Evolutionary conservation across 2,113 vertebrate genomes (phyloP), one percentile per base, ranked within the genome.

Genomic region (Haemorhous mexicanus): DNA sequence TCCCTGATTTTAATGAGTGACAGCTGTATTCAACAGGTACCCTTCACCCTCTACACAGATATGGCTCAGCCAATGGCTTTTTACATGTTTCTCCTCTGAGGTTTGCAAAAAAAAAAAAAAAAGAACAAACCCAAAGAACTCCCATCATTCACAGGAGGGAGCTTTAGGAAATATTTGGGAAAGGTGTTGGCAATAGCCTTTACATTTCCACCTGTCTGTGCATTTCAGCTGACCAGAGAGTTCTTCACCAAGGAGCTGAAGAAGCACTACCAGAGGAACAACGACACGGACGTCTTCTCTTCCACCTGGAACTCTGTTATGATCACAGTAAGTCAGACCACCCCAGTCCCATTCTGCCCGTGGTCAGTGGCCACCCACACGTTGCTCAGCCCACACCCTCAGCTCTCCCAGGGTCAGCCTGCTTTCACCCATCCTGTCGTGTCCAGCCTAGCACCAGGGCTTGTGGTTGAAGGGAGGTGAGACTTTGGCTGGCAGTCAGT

Each of bases 251-350:
- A 98, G 94, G 99, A 99, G 80, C 97, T 99, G 88, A 98, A 98
- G 94, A 98, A 98, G 32, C 98, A 99, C 94, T 99, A 99, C 92
- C 98, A 98, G 75, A 98, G 99, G 80, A 98, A 97, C 91, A 99
- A 99, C 0, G 98, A 98, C 96, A 98, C 98, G 0, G 98, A 99
- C 0, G 96, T 98, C 96, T 99, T 99, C 89, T 98, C 98, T 2
- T 97, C 98, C 93, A 99, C 98, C 22, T 99, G 99, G 99, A 99
- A 99, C 92, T 98, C 98, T 4, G 98, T 99, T 91, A 99, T 99
- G 99, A 98, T 98, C 97, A 99, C 99, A 30, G 99, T 99, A 97
- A 98, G 99, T 97, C 72, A 16, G 9, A 27, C 16, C 6, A 0
- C 9, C 2, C 49, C 24, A 12, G 27, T 17, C 21, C 44, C 21